phyloP scores from a whole-genome alignment of 2,113 vertebrate species.

The Pipra filicauda region DNA sequence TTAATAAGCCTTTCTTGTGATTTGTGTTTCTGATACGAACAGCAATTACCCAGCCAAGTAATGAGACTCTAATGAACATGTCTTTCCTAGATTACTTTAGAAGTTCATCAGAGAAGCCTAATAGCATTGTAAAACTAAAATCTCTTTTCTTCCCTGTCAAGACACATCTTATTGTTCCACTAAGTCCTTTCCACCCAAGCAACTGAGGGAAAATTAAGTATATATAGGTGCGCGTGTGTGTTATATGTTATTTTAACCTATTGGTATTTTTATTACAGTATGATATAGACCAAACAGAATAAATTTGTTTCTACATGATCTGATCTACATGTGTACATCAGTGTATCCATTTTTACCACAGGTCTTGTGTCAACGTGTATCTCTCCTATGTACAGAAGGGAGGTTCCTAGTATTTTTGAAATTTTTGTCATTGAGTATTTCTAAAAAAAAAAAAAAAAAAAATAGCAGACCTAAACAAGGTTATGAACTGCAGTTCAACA shows the following conservation, averaged over 20 bases:
- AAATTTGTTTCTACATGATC: rapidly evolving
- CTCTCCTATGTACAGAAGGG: rapidly evolving
- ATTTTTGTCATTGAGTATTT: background rate
- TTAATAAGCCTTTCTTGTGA: slow-evolving; percentile 72
- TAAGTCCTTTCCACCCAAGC: background rate
- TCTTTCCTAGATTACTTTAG: slow-evolving; percentile 62
- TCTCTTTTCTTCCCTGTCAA: background rate
- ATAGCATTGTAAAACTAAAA: slow-evolving; percentile 39
- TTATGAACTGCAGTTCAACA: background rate
- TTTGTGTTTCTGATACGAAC: slow-evolving; percentile 73
- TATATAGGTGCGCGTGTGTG: rapidly evolving
- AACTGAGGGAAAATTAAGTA: background rate
- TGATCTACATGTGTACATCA: background rate
- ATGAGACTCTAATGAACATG: slow-evolving; percentile 74
- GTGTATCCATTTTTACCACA: background rate
- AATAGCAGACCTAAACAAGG: background rate
- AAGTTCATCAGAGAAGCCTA: slow-evolving; percentile 40
- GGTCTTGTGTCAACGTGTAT: rapidly evolving
- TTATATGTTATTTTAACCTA: background rate
- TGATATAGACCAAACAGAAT: background rate
- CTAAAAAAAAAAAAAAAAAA: no score
- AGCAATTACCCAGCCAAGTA: slow-evolving; percentile 71
- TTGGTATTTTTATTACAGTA: background rate
- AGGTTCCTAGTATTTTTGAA: background rate
- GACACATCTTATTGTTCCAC: background rate